Percentiles rank a stretch among this genome's conserved stretches.
These are phyloP conservation scores for Alcedo atthis DNA, from an alignment of 2,797 vertebrate genomes.

Conservation along the genomic window DNA sequence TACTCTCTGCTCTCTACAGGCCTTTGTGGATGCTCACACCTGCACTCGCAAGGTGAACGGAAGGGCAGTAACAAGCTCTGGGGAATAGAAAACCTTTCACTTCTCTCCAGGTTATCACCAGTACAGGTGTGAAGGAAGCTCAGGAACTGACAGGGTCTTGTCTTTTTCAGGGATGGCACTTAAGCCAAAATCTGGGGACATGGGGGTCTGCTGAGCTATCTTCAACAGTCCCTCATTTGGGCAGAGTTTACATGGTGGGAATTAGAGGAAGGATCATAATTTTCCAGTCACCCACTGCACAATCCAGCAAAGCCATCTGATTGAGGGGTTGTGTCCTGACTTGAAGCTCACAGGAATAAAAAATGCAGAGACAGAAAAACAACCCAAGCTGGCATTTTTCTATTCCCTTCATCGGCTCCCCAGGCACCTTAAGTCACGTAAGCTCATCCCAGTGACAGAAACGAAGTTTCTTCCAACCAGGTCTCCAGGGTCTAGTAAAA, in stretches of 20 bases:
- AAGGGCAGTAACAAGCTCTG: not conserved
- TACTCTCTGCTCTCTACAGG: not conserved
- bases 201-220: not conserved
- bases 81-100: not conserved
- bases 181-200: not conserved
- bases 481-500: not conserved
- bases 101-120: not conserved
- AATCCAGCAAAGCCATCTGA: not conserved
- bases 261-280: not conserved
- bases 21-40: not conserved
- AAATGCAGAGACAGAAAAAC: not conserved
- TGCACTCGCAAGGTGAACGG: not conserved
- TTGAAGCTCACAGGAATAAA: not conserved
- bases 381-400: not conserved
- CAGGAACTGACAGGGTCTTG: not conserved
- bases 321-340: not conserved
- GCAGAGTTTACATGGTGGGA: not conserved
- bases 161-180: not conserved
- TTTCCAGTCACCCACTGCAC: not conserved
- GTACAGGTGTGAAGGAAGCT: not conserved
- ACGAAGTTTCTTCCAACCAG: not conserved
- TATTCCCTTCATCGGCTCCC: not conserved
- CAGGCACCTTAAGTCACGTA: not conserved
- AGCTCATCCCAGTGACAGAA: not conserved
- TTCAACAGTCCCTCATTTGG: not conserved